Percentiles rank a stretch among this genome's conserved stretches.
phyloP scores from a whole-genome alignment of 2,113 vertebrate species.

The Callithrix jacchus region DNA sequence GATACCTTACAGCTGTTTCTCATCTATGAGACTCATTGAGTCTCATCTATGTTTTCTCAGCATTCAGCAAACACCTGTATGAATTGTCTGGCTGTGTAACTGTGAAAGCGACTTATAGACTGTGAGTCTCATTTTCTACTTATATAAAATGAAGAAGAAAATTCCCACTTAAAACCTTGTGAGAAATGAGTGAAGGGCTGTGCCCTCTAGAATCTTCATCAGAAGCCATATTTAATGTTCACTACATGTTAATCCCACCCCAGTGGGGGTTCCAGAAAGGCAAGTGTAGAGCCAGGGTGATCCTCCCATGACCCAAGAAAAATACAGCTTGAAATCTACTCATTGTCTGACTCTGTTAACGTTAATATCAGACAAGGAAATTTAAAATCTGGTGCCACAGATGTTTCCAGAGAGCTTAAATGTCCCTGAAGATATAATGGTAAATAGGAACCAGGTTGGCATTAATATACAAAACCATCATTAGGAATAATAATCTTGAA shows the following conservation, averaged over 20 bases:
- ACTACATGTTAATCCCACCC: not conserved
- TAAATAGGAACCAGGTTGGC: slow-evolving; percentile 63
- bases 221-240: not conserved
- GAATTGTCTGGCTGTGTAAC: not conserved
- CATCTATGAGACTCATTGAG: no score
- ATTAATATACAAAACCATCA: slow-evolving; percentile 23
- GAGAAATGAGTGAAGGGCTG: not conserved
- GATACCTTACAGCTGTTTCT: not conserved
- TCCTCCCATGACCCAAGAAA: not conserved
- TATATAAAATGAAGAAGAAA: not conserved
- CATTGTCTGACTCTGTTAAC: not conserved
- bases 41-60: not conserved
- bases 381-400: slow-evolving; percentile 4
- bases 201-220: not conserved
- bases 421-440: not conserved
- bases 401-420: slow-evolving; percentile 50
- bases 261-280: not conserved
- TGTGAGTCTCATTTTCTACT: not conserved
- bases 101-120: not conserved
- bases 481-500: slow-evolving; percentile 31
- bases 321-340: not conserved
- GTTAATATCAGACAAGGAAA: slow-evolving; percentile 19
- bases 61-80: fast-evolving
- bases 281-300: not conserved
- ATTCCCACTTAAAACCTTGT: not conserved